phyloP scores from a whole-genome alignment of 2,113 vertebrate genomes.

The Microtus pennsylvanicus region DNA sequence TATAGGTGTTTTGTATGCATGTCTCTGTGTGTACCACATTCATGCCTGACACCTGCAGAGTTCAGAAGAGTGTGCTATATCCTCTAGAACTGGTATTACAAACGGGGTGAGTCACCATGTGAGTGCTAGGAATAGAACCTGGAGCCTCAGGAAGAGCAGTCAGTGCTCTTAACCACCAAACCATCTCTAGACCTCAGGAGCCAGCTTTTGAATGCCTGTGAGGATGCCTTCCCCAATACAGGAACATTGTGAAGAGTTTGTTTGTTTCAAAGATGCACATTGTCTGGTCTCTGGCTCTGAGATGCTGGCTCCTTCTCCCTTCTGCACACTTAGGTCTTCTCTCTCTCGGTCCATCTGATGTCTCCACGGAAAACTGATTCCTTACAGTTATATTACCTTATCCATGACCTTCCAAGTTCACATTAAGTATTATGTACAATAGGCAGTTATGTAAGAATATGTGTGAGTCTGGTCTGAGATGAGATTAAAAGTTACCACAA shows the following conservation, averaged over 20 bases:
- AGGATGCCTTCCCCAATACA: background rate
- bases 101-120: background rate
- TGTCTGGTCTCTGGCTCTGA: background rate
- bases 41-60: background rate
- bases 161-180: background rate
- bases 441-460: background rate
- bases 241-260: background rate
- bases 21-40: background rate
- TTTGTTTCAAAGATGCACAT: background rate
- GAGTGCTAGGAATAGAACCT: background rate
- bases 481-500: slow-evolving; percentile 13
- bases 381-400: background rate
- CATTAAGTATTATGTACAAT: background rate
- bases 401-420: slow-evolving; percentile 10
- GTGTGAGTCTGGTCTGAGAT: background rate
- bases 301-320: background rate
- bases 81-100: background rate
- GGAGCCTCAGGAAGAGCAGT: background rate
- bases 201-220: background rate
- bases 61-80: background rate
- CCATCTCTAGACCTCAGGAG: background rate
- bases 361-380: slow-evolving; percentile 4
- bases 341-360: background rate
- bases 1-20: background rate
- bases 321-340: background rate